Percentiles rank a stretch among this genome's conserved stretches.
Conservation (phyloP, 2,888 invertebrate genomes). For the Holacanthella duospinosa region DNA sequence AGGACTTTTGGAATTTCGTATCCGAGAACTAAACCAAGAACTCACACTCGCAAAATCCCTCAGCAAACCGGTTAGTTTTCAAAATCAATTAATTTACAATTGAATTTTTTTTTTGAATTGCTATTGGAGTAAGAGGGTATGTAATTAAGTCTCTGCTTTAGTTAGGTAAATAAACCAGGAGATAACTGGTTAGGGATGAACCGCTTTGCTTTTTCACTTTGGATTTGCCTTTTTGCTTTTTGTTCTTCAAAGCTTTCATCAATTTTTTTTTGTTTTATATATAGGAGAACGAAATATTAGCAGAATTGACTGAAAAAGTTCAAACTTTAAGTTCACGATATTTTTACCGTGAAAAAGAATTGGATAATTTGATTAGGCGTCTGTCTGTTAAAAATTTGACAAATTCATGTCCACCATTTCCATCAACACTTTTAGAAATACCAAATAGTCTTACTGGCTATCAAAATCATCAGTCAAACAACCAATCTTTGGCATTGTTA, state of each 20-base stretch:
- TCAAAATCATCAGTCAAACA: not conserved
- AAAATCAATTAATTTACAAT: no score
- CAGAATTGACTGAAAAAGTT: conserved; percentile 26
- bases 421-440: not conserved
- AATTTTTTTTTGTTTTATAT: not conserved
- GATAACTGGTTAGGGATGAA: no score
- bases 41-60: conserved; percentile 23
- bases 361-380: conserved; percentile 23
- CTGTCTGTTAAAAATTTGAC: conserved; percentile 15
- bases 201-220: not conserved
- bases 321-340: conserved; percentile 27
- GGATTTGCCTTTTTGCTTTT: not conserved
- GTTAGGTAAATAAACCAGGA: no score
- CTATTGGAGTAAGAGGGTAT: no score
- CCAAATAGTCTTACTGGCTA: not conserved
- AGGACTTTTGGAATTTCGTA: conserved; percentile 17
- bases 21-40: conserved; percentile 19
- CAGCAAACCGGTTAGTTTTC: conserved; percentile 23
- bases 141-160: no score
- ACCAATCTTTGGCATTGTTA: not conserved
- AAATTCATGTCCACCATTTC: no score
- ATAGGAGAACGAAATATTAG: conserved; percentile 29
- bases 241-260: no score
- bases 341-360: conserved; percentile 24
- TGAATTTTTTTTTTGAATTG: no score